phyloP scores from a whole-genome alignment of 2,888 invertebrate species.

The Mactromeris polynyma region DNA sequence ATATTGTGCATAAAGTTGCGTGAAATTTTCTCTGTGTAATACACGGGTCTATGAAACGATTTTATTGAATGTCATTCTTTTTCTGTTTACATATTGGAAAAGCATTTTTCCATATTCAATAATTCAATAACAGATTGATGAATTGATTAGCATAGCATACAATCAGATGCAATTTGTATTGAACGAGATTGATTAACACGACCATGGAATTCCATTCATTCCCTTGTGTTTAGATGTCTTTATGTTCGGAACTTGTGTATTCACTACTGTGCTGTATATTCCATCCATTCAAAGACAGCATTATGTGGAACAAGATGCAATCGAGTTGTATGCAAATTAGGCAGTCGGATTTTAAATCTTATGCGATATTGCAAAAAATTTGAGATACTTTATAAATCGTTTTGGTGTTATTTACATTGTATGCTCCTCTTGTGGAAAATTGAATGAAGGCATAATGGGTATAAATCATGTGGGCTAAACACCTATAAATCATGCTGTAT shows the following conservation, averaged over 20 bases:
- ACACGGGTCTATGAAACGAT: neutral
- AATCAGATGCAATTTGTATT: slow-evolving; percentile 12
- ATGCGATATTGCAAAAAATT: too few species aligned
- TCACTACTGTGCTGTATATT: neutral
- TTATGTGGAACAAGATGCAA: neutral
- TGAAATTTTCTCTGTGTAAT: too few species aligned
- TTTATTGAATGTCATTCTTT: neutral
- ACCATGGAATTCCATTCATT: slow-evolving; percentile 9
- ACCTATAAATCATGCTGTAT: neutral
- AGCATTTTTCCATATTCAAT: slow-evolving; percentile 14
- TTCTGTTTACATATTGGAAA: neutral
- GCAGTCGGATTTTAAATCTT: neutral
- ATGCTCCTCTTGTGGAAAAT: too few species aligned
- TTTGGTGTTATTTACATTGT: too few species aligned
- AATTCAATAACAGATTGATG: slow-evolving; percentile 13
- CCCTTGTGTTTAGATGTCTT: neutral
- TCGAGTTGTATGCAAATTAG: neutral
- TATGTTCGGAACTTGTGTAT: neutral
- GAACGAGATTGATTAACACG: slow-evolving; percentile 16
- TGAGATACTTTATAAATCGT: too few species aligned
- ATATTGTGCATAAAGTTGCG: too few species aligned
- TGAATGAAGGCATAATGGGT: neutral
- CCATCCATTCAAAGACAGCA: neutral
- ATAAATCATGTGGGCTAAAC: neutral
- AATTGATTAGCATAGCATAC: neutral